Conservation (phyloP, 2,113 vertebrate genomes). For the Potamarius usumacintae region DNA sequence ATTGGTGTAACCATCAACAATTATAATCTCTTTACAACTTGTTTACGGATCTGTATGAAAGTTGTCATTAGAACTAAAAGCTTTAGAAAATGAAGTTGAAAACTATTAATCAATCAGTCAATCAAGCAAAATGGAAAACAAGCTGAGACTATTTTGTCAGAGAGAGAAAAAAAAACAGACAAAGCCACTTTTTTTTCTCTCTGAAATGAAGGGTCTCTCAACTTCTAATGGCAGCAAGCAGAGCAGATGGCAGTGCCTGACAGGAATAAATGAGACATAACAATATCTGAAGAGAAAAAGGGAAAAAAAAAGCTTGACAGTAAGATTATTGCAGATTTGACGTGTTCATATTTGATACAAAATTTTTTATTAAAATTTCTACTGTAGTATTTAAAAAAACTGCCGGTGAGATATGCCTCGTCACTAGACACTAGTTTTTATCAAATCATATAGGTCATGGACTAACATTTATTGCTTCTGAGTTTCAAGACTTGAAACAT, state of each 20-base stretch:
- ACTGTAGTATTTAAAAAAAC: neutral
- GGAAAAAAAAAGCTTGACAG: neutral
- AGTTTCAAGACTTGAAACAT: neutral
- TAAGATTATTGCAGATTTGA: neutral
- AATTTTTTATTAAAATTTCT: neutral
- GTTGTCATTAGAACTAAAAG: neutral
- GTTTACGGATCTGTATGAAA: neutral
- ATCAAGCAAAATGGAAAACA: neutral
- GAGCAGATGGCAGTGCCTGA: neutral
- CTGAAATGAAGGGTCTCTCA: neutral
- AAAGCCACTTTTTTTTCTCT: neutral
- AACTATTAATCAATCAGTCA: neutral
- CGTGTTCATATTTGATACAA: neutral
- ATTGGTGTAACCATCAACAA: neutral
- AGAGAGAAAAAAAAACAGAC: neutral
- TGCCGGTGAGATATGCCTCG: neutral
- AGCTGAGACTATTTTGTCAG: neutral
- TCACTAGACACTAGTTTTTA: neutral
- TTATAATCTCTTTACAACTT: neutral
- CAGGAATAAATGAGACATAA: conserved; percentile 16
- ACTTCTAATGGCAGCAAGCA: conserved; percentile 21
- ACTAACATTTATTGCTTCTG: neutral
- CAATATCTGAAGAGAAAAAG: neutral
- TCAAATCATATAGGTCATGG: neutral
- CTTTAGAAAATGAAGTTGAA: neutral